These are phyloP conservation scores for Scalopus aquaticus DNA, from an alignment of 2,113 vertebrate species.

Conservation along the genomic window DNA sequence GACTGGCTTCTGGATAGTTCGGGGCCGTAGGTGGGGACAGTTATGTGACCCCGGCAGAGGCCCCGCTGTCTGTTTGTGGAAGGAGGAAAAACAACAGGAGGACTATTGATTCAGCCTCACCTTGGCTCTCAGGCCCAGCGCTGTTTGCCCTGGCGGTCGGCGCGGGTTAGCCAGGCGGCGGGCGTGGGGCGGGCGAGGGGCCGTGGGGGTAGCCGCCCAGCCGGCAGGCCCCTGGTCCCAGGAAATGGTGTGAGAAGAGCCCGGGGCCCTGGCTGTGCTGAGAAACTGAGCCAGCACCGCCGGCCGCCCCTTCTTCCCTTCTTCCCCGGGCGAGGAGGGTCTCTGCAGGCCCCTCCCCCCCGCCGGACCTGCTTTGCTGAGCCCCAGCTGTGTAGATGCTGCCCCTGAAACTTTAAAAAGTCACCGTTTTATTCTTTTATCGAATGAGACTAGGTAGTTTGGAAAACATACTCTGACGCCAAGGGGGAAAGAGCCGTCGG, in stretches of 20 bases:
- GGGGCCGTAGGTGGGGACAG: slow-evolving; percentile 54
- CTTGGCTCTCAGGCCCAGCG: slow-evolving; percentile 68
- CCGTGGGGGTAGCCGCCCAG: background rate
- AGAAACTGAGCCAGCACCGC: background rate
- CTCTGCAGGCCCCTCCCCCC: background rate
- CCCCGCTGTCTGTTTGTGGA: slow-evolving; percentile 73
- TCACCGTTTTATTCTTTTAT: background rate
- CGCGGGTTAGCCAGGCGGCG: background rate
- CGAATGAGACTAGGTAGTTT: background rate
- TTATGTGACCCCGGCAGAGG: slow-evolving; percentile 71
- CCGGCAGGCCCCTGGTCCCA: background rate
- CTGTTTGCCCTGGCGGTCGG: background rate
- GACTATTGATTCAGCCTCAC: slow-evolving; percentile 78
- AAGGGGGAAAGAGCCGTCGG: background rate
- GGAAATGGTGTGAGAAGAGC: background rate
- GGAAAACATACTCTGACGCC: background rate
- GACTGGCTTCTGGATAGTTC: slow-evolving; percentile 39
- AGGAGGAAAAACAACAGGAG: slow-evolving; percentile 70
- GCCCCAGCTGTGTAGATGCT: background rate
- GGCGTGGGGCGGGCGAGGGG: background rate
- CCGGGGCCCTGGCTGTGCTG: background rate
- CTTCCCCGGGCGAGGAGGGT: background rate
- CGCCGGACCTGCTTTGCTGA: background rate
- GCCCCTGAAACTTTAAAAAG: background rate
- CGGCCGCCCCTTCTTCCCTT: background rate